A percentile compares a stretch with the other conserved stretches of the same genome.
Evolutionary conservation across 2,113 vertebrate species (phyloP).

Genomic region (Nestor notabilis): DNA sequence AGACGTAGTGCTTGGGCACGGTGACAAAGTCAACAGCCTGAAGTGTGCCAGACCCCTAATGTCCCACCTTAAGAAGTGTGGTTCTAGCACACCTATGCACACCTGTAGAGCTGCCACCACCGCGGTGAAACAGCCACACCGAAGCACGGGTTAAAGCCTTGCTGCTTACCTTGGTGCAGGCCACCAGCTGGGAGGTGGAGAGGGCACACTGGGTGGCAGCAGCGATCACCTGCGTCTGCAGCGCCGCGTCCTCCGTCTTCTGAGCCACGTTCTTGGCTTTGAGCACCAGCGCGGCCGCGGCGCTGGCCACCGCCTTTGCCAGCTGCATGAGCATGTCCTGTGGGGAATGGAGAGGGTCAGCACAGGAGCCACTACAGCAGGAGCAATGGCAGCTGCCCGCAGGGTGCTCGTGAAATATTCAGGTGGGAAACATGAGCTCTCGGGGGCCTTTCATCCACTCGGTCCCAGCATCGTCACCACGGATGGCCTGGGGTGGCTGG

Average conservation of each 20-base stretch:
- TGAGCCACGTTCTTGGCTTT: constrained; percentile 97
- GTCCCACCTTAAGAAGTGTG: background rate
- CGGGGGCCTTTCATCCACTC: rapidly evolving
- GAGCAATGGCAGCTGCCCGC: rapidly evolving
- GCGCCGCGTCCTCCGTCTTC: constrained; percentile 86
- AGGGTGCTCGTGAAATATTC: background rate
- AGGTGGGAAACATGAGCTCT: background rate
- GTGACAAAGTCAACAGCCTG: background rate
- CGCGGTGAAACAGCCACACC: rapidly evolving
- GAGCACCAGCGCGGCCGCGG: constrained; percentile 86
- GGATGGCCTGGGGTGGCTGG: background rate
- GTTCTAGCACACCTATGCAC: background rate
- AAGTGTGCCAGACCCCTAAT: background rate
- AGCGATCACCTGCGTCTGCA: constrained; percentile 93
- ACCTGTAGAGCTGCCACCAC: rapidly evolving
- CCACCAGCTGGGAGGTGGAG: constrained; percentile 96
- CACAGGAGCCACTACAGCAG: rapidly evolving
- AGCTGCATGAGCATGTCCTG: constrained; percentile 97
- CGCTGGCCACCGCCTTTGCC: constrained; percentile 92
- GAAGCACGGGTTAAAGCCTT: background rate
- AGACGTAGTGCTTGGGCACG: background rate
- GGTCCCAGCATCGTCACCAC: background rate
- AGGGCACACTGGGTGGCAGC: constrained; percentile 95
- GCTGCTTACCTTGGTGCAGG: constrained; percentile 90
- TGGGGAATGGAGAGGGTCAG: background rate